Percentiles rank a stretch among this genome's conserved stretches.
Evolutionary conservation across 2,888 invertebrate species (phyloP).

Genomic region (Zygaena filipendulae): DNA sequence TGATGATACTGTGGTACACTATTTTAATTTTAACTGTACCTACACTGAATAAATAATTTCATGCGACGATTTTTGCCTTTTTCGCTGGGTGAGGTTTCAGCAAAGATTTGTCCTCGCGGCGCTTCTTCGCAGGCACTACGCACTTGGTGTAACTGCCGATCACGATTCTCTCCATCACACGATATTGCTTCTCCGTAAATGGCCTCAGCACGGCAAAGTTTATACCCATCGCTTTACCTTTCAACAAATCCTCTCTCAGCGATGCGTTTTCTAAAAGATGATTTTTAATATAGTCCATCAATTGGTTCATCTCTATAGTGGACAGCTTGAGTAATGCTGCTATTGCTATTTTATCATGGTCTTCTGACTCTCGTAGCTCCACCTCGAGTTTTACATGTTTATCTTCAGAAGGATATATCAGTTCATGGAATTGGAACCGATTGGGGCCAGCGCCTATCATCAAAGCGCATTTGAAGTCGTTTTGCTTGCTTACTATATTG

Average conservation of each 20-base stretch:
- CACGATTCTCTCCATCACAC: slow-evolving; percentile 43
- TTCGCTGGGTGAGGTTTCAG: too few species aligned
- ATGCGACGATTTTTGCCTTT: slow-evolving; percentile 38
- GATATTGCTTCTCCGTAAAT: slow-evolving; percentile 41
- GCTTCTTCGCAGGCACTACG: slow-evolving; percentile 28
- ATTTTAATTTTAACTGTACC: too few species aligned
- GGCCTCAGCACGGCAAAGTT: slow-evolving; percentile 45
- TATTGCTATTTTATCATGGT: slow-evolving; percentile 49
- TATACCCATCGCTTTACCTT: slow-evolving; percentile 45
- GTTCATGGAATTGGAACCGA: slow-evolving; percentile 47
- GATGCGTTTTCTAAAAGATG: slow-evolving; percentile 33
- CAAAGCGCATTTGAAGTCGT: slow-evolving; percentile 43
- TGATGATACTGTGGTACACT: slow-evolving; percentile 38
- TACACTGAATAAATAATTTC: too few species aligned
- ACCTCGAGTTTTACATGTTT: slow-evolving; percentile 43
- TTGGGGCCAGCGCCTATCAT: slow-evolving; percentile 53
- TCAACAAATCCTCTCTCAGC: slow-evolving; percentile 40
- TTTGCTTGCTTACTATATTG: slow-evolving; percentile 34
- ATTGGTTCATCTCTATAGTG: slow-evolving; percentile 35
- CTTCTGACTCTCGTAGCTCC: slow-evolving; percentile 47
- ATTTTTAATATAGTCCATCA: slow-evolving; percentile 40
- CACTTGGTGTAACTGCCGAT: slow-evolving; percentile 33
- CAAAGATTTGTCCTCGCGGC: slow-evolving; percentile 30
- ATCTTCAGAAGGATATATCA: slow-evolving; percentile 43
- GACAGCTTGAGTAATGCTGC: slow-evolving; percentile 40